phyloP scores from a whole-genome alignment of 2,888 invertebrate species.

The Synergus japonicus region DNA sequence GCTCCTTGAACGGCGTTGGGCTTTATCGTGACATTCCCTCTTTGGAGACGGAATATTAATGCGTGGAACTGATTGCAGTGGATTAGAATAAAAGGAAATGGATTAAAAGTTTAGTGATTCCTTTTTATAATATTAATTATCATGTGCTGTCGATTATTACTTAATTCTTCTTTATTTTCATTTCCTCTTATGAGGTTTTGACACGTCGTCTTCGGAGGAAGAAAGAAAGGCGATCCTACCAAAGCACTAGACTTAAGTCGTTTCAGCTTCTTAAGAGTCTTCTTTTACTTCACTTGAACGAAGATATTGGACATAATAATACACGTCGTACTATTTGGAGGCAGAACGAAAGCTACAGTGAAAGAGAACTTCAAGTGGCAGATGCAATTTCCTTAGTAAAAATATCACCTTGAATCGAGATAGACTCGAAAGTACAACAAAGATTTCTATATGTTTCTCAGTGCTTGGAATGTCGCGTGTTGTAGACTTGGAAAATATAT shows the following conservation, averaged over 20 bases:
- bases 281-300: background rate
- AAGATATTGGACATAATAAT: background rate
- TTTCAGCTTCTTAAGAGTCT: background rate
- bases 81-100: conserved; percentile 43
- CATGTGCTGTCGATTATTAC: no score
- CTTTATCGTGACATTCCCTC: conserved; percentile 51
- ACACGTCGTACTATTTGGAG: background rate
- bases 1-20: conserved; percentile 46
- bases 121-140: no score
- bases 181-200: background rate
- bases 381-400: background rate
- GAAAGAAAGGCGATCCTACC: background rate
- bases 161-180: background rate
- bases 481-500: background rate
- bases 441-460: background rate
- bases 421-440: background rate
- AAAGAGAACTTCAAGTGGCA: background rate
- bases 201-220: background rate
- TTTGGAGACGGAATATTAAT: conserved; percentile 53
- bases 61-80: conserved; percentile 49
- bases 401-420: background rate
- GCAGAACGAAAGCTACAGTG: background rate
- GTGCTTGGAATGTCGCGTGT: background rate
- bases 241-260: conserved; percentile 2
- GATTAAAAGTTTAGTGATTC: no score